phyloP scores from a whole-genome alignment of 2,797 vertebrate species.

The Xenentodon cancila region DNA sequence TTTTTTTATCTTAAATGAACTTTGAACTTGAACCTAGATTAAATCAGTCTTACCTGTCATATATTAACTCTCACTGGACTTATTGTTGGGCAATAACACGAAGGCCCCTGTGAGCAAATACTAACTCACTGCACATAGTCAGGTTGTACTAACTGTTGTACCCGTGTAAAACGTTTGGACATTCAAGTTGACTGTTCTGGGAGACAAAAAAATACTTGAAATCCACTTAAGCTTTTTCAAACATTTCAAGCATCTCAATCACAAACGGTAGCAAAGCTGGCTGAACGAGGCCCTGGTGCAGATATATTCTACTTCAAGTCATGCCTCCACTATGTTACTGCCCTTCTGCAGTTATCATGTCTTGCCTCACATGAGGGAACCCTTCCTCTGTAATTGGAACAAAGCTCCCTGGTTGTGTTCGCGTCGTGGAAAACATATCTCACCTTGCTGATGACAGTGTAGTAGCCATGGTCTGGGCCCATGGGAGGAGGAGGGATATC shows the following conservation, averaged over 20 bases:
- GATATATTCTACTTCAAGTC: background rate
- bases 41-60: conserved; percentile 49
- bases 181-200: conserved; percentile 12
- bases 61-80: conserved; percentile 67
- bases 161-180: background rate
- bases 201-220: conserved; percentile 23
- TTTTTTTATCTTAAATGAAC: conserved; percentile 47
- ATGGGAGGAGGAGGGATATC: conserved; percentile 91
- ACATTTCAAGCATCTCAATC: background rate
- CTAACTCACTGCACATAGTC: background rate
- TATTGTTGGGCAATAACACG: conserved; percentile 41
- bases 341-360: background rate
- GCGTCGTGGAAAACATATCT: conserved; percentile 35
- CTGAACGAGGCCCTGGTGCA: no score
- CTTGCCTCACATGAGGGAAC: conserved; percentile 3
- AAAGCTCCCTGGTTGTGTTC: conserved; percentile 19
- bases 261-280: no score
- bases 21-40: conserved; percentile 63
- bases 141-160: conserved; percentile 7
- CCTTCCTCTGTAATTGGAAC: background rate
- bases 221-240: background rate
- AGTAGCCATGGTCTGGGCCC: conserved; percentile 92
- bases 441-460: conserved; percentile 92
- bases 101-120: conserved; percentile 13
- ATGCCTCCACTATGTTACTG: conserved; percentile 32